phyloP scores from a whole-genome alignment of 2,797 vertebrate species.

The Enteromius paludinosus region DNA sequence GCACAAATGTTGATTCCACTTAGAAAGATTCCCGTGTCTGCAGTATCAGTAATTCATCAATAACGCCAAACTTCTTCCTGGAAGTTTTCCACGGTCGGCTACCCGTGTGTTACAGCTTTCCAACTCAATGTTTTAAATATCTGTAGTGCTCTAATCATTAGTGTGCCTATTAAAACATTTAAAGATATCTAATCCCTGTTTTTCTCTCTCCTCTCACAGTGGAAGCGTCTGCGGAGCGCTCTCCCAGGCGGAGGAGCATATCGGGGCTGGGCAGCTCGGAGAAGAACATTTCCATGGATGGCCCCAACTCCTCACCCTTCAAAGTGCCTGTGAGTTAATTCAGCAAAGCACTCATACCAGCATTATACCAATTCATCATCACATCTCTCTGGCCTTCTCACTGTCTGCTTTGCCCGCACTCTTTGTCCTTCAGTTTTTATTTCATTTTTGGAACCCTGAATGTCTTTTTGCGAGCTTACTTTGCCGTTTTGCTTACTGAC shows the following conservation, averaged over 20 bases:
- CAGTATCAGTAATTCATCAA: conserved; percentile 11
- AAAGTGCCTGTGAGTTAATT: conserved; percentile 87
- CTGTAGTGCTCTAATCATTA: background rate
- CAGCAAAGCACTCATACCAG: background rate
- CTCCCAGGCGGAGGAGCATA: conserved; percentile 93
- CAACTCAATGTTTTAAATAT: background rate
- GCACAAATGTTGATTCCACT: conserved; percentile 1
- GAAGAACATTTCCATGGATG: conserved; percentile 86
- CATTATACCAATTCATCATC: conserved; percentile 18
- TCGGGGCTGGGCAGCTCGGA: conserved; percentile 91
- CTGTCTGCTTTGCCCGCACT: background rate
- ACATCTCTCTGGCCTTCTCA: background rate
- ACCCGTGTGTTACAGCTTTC: background rate
- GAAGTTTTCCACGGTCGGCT: background rate
- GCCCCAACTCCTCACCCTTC: conserved; percentile 90
- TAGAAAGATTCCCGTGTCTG: background rate
- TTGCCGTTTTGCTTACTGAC: background rate
- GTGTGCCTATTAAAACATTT: background rate
- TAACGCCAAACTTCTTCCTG: background rate
- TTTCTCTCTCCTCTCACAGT: conserved; percentile 46
- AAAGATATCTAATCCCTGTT: background rate
- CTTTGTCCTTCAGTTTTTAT: conserved; percentile 7
- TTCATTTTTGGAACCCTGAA: background rate
- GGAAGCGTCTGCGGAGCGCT: conserved; percentile 92
- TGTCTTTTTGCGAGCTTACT: background rate